phyloP scores from a whole-genome alignment of 2,888 invertebrate species.

The Chrysodeixis includens region DNA sequence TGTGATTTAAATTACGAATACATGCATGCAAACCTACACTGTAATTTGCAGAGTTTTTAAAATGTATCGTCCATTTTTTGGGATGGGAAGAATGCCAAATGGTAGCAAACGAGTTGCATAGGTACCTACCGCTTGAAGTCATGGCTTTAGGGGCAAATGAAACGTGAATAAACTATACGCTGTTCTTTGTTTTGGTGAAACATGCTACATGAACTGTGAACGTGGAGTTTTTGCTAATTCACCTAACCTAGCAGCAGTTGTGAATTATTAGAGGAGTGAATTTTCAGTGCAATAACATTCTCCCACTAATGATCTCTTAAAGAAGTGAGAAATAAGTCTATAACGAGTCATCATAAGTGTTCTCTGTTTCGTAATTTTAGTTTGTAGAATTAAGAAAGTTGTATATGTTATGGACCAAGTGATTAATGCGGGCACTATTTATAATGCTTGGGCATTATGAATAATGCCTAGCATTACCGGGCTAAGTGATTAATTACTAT shows the following conservation, averaged over 20 bases:
- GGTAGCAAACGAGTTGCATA: slow-evolving; percentile 42
- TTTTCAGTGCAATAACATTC: no score
- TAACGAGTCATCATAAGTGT: no score
- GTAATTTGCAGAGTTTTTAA: slow-evolving; percentile 24
- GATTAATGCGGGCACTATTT: no score
- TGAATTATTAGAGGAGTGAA: neutral
- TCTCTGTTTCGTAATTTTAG: no score
- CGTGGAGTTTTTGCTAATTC: neutral
- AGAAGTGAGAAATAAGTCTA: no score
- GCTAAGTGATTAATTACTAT: no score
- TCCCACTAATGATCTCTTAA: no score
- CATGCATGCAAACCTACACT: slow-evolving; percentile 12
- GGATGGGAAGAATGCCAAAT: slow-evolving; percentile 49
- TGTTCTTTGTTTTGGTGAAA: slow-evolving; percentile 17
- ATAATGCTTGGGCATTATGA: no score
- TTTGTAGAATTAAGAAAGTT: no score
- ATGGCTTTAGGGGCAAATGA: slow-evolving; percentile 32
- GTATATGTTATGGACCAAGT: no score
- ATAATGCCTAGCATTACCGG: no score
- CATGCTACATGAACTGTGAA: slow-evolving; percentile 1
- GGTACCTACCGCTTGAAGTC: slow-evolving; percentile 33
- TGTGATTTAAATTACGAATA: slow-evolving; percentile 17
- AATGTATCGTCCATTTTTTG: slow-evolving; percentile 36
- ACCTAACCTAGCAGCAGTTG: neutral
- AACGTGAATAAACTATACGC: slow-evolving; percentile 39